phyloP scores from a whole-genome alignment of 2,888 invertebrate genomes.

The Chalcis sispes region DNA sequence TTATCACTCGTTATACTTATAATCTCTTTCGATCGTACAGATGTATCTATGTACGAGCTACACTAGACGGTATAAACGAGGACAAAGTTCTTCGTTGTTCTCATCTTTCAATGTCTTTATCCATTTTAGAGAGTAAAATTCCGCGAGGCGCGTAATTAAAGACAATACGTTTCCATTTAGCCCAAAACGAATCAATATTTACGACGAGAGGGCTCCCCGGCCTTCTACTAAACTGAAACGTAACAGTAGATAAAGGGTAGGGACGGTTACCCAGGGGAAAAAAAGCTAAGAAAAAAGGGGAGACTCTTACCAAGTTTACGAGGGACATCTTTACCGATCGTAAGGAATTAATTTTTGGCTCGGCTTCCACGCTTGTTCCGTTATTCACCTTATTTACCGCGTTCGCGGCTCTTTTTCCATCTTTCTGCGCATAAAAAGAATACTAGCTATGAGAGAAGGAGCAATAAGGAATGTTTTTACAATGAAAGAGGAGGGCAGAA shows the following conservation, averaged over 20 bases:
- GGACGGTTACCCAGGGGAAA: not conserved
- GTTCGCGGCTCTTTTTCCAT: slow-evolving; percentile 1
- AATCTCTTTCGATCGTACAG: too few relatives aligned
- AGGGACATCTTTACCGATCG: slow-evolving; percentile 45
- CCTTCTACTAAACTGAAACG: not conserved
- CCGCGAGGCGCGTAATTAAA: slow-evolving; percentile 36
- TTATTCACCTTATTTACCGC: slow-evolving; percentile 50
- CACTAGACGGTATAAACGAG: too few relatives aligned
- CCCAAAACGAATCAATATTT: slow-evolving; percentile 41
- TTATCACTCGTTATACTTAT: not conserved
- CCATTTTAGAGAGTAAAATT: slow-evolving; percentile 19
- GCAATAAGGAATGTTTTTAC: not conserved
- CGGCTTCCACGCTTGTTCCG: not conserved
- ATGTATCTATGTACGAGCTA: too few relatives aligned
- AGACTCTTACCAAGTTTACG: slow-evolving; percentile 56
- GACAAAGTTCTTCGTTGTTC: not conserved
- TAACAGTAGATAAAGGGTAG: not conserved
- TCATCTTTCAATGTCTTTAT: not conserved
- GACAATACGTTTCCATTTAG: slow-evolving; percentile 41
- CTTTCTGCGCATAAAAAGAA: slow-evolving; percentile 2
- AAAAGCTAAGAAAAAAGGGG: not conserved
- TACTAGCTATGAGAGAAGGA: not conserved
- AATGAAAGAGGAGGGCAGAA: not conserved
- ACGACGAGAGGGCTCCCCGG: too few relatives aligned
- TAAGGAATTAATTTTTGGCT: slow-evolving; percentile 49